phyloP scores from a whole-genome alignment of 1,140 invertebrate species.

The Nomia melanderi region DNA sequence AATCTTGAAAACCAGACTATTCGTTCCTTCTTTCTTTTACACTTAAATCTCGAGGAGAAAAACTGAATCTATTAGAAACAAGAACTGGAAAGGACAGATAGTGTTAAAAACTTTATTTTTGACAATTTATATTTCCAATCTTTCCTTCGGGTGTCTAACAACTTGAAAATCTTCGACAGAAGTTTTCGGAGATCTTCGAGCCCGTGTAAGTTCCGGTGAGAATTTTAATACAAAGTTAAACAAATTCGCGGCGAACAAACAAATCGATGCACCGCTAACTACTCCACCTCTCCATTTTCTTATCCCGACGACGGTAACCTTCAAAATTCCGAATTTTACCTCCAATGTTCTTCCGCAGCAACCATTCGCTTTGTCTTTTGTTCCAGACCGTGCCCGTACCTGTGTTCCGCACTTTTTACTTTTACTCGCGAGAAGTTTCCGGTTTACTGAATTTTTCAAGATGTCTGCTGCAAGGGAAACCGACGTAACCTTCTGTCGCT shows the following conservation, averaged over 20 bases:
- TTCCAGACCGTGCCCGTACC: constrained; percentile 9
- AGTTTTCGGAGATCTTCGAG: not conserved
- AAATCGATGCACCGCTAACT: constrained; percentile 6
- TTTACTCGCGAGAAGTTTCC: constrained; percentile 6
- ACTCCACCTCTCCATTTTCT: not conserved
- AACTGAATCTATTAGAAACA: no score
- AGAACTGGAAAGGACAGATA: not conserved
- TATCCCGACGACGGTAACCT: not conserved
- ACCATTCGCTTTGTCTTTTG: constrained; percentile 14
- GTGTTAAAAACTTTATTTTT: not conserved
- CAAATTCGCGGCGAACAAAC: constrained; percentile 21
- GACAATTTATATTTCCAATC: not conserved
- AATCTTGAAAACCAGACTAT: no score
- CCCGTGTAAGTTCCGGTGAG: not conserved
- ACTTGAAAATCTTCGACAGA: not conserved
- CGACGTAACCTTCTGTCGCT: not conserved
- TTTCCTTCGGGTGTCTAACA: not conserved
- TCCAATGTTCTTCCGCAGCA: not conserved
- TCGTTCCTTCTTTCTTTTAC: no score
- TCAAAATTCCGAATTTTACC: constrained; percentile 21
- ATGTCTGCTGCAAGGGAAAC: not conserved
- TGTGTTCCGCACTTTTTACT: constrained; percentile 4
- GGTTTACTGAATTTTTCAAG: constrained; percentile 30
- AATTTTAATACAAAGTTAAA: constrained; percentile 37
- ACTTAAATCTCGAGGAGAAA: no score